A percentile compares a stretch with the other conserved stretches of the same genome.
Evolutionary conservation across 2,888 invertebrate species (phyloP).

Genomic region (Thymelicus sylvestris): DNA sequence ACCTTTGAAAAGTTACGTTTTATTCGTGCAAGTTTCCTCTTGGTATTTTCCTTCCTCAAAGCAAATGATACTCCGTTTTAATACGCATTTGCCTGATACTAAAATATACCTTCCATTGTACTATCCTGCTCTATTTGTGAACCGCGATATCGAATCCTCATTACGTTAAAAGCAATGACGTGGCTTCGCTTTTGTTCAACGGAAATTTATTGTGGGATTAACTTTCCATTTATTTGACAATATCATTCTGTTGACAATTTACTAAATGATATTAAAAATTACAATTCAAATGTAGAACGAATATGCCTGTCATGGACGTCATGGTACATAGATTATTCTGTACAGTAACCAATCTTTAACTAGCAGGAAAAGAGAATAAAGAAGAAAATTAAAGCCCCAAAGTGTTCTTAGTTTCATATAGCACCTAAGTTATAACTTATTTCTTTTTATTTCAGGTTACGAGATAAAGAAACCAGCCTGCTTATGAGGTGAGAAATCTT

Average conservation of each 20-base stretch:
- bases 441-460: slow-evolving; percentile 34
- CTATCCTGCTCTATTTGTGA: neutral
- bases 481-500: slow-evolving; percentile 37
- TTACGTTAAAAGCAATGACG: slow-evolving; percentile 14
- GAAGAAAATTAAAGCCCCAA: too few relatives aligned
- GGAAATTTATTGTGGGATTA: neutral
- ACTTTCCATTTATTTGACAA: slow-evolving; percentile 1
- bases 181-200: neutral
- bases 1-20: too few relatives aligned
- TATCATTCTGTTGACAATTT: neutral
- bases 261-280: slow-evolving; percentile 12
- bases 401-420: too few relatives aligned
- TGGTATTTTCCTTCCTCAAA: too few relatives aligned
- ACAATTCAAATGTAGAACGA: neutral
- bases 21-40: too few relatives aligned
- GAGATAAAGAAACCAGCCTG: slow-evolving; percentile 5
- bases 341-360: too few relatives aligned
- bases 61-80: too few relatives aligned
- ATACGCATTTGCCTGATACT: too few relatives aligned
- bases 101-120: neutral
- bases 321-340: too few relatives aligned
- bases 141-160: neutral
- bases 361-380: too few relatives aligned
- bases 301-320: too few relatives aligned
- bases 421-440: neutral